Conservation (phyloP, 1,140 invertebrate species). For the Hetaerina americana region DNA sequence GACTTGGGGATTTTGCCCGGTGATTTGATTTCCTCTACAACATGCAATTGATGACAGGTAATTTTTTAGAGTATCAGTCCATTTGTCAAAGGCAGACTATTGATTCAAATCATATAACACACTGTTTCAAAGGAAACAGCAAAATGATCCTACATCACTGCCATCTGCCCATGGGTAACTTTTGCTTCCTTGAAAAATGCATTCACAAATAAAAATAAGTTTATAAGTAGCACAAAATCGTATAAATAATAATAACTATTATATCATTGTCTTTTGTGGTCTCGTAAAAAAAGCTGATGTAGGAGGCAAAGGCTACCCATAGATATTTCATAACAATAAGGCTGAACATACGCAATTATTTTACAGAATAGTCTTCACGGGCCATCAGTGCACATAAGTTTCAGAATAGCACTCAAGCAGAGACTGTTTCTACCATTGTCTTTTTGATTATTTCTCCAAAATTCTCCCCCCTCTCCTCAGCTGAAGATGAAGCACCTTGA, state of each 20-base stretch:
- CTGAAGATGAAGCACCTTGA: conserved; percentile 22
- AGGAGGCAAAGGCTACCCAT: background rate
- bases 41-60: too few relatives aligned
- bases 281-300: background rate
- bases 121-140: background rate
- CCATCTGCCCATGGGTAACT: background rate
- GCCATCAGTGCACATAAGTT: background rate
- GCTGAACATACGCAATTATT: background rate
- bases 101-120: background rate
- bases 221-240: background rate
- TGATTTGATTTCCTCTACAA: too few relatives aligned
- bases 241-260: background rate
- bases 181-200: background rate
- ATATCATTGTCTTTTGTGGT: background rate
- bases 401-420: conserved; percentile 41
- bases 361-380: background rate
- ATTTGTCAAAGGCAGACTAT: too few relatives aligned
- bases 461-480: conserved; percentile 49
- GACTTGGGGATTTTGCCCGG: too few relatives aligned
- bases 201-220: background rate
- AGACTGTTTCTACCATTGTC: conserved; percentile 80
- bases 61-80: too few relatives aligned
- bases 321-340: background rate
- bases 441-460: conserved; percentile 88
- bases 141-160: too few relatives aligned